Conservation (phyloP, 2,113 vertebrate genomes). For the Enhydra lutris region DNA sequence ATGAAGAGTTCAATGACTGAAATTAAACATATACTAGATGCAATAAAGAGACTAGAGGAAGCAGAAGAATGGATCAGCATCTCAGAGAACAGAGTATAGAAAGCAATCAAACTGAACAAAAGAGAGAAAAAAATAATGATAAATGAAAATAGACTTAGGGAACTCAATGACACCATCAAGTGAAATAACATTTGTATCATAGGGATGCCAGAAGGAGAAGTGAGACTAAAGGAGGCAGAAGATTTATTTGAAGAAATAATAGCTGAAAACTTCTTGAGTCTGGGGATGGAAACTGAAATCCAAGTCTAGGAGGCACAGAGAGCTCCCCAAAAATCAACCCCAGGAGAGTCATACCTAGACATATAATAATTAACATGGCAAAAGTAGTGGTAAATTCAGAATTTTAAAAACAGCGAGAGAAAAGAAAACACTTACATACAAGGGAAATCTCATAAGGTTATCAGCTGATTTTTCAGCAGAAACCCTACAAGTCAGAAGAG, state of each 20-base stretch:
- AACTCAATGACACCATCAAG: neutral
- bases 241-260: neutral
- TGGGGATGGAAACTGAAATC: neutral
- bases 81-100: neutral
- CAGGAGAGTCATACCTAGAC: neutral
- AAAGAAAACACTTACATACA: neutral
- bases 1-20: neutral
- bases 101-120: neutral
- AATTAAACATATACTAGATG: neutral
- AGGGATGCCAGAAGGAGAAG: neutral
- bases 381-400: neutral
- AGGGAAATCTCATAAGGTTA: neutral
- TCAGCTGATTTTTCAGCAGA: neutral
- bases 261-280: neutral
- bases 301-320: neutral
- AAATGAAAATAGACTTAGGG: neutral
- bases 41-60: neutral
- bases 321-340: neutral
- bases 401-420: neutral
- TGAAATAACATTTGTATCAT: neutral
- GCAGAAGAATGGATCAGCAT: neutral
- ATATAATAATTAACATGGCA: neutral
- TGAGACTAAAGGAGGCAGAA: neutral
- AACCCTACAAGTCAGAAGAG: neutral
- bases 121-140: neutral